Evolutionary conservation across 2,888 invertebrate species (phyloP).

Genomic region (Danaus chrysippus): DNA sequence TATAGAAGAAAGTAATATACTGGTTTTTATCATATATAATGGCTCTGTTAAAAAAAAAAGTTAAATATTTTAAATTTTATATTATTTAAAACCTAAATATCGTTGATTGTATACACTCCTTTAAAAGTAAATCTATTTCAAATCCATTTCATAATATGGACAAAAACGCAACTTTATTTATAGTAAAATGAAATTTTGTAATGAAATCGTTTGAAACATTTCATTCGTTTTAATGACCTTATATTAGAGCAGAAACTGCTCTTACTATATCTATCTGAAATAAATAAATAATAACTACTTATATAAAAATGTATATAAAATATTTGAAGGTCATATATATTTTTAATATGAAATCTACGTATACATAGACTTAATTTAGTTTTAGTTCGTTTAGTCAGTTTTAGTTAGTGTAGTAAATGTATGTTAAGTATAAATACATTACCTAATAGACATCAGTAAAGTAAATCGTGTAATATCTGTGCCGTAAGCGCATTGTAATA

Average conservation of each 20-base stretch:
- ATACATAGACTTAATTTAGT: no score
- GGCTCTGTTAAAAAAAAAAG: not conserved
- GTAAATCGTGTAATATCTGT: slow-evolving; percentile 3
- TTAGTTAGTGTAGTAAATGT: not conserved
- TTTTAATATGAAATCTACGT: no score
- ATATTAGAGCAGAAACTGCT: no score
- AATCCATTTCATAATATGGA: not conserved
- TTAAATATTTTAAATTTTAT: not conserved
- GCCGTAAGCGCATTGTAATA: slow-evolving; percentile 6
- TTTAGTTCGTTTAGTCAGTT: no score
- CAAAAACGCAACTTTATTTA: not conserved
- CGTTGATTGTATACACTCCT: not conserved
- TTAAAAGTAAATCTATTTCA: not conserved
- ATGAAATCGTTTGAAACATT: no score
- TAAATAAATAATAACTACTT: no score
- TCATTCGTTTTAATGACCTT: no score
- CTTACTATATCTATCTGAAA: no score
- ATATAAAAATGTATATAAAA: no score
- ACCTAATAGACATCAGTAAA: slow-evolving; percentile 2
- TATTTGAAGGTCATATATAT: no score
- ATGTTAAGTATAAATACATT: not conserved
- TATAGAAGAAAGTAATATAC: no score
- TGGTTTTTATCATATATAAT: no score
- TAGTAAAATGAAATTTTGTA: not conserved
- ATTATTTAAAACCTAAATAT: not conserved